Evolutionary conservation across 2,797 vertebrate species (phyloP).

Genomic region (Avahi laniger): DNA sequence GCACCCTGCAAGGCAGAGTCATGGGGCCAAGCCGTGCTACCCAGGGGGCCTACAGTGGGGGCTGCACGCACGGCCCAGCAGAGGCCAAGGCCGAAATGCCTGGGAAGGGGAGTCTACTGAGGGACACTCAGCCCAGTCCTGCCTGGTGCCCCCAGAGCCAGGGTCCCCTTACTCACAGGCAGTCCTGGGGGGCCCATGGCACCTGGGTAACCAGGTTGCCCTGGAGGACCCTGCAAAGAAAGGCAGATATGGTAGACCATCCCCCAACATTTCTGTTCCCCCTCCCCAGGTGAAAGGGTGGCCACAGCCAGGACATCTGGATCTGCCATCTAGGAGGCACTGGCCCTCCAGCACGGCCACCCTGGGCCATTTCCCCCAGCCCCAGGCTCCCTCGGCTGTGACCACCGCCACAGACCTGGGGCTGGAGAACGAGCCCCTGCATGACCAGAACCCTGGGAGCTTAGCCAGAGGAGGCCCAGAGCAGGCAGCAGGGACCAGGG

Average conservation of each 20-base stretch:
- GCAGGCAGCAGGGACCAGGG: rapidly evolving
- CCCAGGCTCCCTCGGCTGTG: rapidly evolving
- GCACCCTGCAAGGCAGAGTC: not conserved
- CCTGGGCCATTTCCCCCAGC: not conserved
- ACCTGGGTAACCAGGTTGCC: slow-evolving; percentile 94
- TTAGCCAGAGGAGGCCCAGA: not conserved
- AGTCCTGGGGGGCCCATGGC: slow-evolving; percentile 93
- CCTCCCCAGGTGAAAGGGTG: not conserved
- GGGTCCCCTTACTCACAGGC: slow-evolving; percentile 87
- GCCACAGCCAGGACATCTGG: not conserved
- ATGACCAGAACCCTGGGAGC: not conserved
- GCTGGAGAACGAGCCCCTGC: not conserved
- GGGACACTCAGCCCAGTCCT: not conserved
- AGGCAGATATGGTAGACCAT: not conserved
- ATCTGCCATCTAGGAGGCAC: not conserved
- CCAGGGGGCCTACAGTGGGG: not conserved
- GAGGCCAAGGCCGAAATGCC: not conserved
- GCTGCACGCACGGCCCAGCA: not conserved
- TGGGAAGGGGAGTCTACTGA: not conserved
- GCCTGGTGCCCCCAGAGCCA: not conserved
- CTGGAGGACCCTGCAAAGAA: slow-evolving; percentile 89
- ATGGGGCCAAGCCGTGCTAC: not conserved
- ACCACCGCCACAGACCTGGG: not conserved
- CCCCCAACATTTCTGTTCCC: not conserved
- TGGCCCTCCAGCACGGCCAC: rapidly evolving